These are phyloP conservation scores for Volucella bombylans DNA, from an alignment of 2,888 invertebrate species.

Conservation along the genomic window DNA sequence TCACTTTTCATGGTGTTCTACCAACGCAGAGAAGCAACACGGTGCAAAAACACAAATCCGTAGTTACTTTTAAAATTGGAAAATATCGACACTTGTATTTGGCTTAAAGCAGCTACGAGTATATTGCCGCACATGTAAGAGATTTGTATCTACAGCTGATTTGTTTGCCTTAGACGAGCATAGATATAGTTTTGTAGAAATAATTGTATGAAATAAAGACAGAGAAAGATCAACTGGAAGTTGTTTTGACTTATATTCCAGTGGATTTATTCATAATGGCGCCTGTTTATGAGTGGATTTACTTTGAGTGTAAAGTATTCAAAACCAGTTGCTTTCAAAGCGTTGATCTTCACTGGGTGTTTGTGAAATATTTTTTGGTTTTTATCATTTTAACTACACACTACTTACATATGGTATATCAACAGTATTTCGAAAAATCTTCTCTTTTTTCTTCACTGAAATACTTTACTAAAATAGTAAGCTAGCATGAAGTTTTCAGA, in stretches of 20 bases:
- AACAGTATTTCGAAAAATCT: too few relatives aligned
- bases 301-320: background rate
- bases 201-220: background rate
- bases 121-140: too few relatives aligned
- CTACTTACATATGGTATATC: too few relatives aligned
- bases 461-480: too few relatives aligned
- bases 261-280: slow-evolving; percentile 54
- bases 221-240: slow-evolving; percentile 18
- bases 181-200: background rate
- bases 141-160: slow-evolving; percentile 42
- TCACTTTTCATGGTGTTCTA: background rate
- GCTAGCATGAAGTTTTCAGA: too few relatives aligned
- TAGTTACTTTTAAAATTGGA: background rate
- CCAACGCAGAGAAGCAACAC: slow-evolving; percentile 11
- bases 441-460: too few relatives aligned
- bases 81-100: slow-evolving; percentile 1
- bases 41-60: slow-evolving; percentile 15
- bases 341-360: background rate
- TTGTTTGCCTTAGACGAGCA: background rate
- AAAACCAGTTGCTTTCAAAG: slow-evolving; percentile 13
- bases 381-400: background rate
- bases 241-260: slow-evolving; percentile 50
- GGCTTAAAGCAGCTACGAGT: background rate
- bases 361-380: background rate
- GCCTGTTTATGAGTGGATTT: slow-evolving; percentile 40